Evolutionary conservation across 2,888 invertebrate species (phyloP).

Genomic region (Lysandra coridon): DNA sequence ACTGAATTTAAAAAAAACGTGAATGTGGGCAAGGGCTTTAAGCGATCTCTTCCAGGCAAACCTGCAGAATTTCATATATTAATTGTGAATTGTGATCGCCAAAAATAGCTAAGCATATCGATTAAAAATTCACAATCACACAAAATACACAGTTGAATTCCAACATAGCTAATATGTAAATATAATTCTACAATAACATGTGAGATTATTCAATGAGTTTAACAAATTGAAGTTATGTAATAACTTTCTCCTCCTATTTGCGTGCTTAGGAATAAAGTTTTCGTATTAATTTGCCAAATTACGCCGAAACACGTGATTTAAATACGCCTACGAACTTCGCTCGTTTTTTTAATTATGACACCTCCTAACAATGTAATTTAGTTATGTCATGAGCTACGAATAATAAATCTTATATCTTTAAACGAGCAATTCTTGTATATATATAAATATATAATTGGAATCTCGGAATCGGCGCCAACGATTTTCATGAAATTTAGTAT

Average conservation of each 20-base stretch:
- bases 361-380: neutral
- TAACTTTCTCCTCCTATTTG: slow-evolving; percentile 68
- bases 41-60: too few relatives aligned
- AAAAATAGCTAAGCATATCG: too few relatives aligned
- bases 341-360: slow-evolving; percentile 67
- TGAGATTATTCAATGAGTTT: slow-evolving; percentile 16
- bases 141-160: neutral
- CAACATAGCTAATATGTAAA: neutral
- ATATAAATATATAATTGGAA: too few relatives aligned
- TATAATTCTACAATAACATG: neutral
- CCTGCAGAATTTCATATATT: too few relatives aligned
- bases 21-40: too few relatives aligned
- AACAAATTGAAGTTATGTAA: slow-evolving; percentile 48
- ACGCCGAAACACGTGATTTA: slow-evolving; percentile 73
- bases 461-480: too few relatives aligned
- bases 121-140: neutral
- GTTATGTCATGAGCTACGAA: neutral
- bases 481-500: too few relatives aligned
- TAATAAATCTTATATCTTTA: too few relatives aligned
- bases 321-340: slow-evolving; percentile 68
- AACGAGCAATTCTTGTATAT: too few relatives aligned
- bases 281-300: slow-evolving; percentile 75
- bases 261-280: slow-evolving; percentile 70
- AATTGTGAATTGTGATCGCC: too few relatives aligned
- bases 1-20: too few relatives aligned